phyloP scores from a whole-genome alignment of 2,888 invertebrate genomes.

The Pterostichus niger region DNA sequence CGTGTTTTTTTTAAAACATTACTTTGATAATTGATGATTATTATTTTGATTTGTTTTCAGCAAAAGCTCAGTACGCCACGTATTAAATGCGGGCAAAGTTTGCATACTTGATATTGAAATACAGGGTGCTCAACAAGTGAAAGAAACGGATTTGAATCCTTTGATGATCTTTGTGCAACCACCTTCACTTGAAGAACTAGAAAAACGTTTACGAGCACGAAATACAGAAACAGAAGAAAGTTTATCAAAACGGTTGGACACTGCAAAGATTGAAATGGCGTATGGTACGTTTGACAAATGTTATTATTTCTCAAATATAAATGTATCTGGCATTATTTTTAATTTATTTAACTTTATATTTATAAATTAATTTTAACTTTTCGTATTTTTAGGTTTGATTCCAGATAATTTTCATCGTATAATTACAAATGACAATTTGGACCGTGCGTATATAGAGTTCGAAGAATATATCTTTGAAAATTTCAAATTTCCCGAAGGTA shows the following conservation, averaged over 20 bases:
- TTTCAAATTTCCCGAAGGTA: constrained; percentile 74
- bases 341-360: too few relatives aligned
- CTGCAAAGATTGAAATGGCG: constrained; percentile 89
- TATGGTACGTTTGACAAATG: constrained; percentile 81
- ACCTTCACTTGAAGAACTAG: constrained; percentile 90
- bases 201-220: constrained; percentile 85
- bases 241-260: constrained; percentile 86
- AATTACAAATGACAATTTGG: constrained; percentile 90
- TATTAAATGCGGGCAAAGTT: constrained; percentile 75
- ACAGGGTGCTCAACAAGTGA: constrained; percentile 95
- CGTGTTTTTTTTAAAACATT: too few relatives aligned
- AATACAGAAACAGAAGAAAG: constrained; percentile 96
- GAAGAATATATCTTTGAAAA: constrained; percentile 83
- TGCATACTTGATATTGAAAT: constrained; percentile 97
- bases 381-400: constrained; percentile 77
- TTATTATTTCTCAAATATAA: too few relatives aligned
- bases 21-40: too few relatives aligned
- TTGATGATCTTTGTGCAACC: constrained; percentile 94
- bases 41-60: constrained; percentile 31
- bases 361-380: not conserved
- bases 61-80: constrained; percentile 68
- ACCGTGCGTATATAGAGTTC: constrained; percentile 88
- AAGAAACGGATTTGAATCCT: constrained; percentile 89
- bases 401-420: constrained; percentile 91
- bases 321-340: too few relatives aligned